phyloP scores from a whole-genome alignment of 1,140 invertebrate genomes.

The Euura saliciscinereae region DNA sequence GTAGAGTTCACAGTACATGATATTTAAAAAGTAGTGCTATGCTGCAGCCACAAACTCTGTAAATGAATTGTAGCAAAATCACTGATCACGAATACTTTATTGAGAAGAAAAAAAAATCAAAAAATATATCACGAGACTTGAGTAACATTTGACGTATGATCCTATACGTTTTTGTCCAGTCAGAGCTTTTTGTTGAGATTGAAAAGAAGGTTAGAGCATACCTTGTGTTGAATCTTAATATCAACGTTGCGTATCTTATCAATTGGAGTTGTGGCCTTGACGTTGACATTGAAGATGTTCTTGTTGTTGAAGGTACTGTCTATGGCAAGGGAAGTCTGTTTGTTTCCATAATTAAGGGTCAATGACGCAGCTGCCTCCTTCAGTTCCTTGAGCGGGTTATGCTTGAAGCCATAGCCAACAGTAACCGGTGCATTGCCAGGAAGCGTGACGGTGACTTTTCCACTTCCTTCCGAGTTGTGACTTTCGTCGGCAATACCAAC shows the following conservation, averaged over 20 bases:
- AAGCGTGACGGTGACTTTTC: slow-evolving; percentile 21
- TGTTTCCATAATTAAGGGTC: slow-evolving; percentile 37
- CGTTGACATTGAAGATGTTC: slow-evolving; percentile 25
- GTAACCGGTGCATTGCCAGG: slow-evolving; percentile 32
- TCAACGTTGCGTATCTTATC: slow-evolving; percentile 64
- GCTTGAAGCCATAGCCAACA: slow-evolving; percentile 47
- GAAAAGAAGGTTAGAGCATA: slow-evolving; percentile 32
- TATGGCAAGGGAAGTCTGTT: slow-evolving; percentile 29
- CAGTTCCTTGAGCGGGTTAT: slow-evolving; percentile 51
- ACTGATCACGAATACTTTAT: no score
- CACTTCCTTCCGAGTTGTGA: slow-evolving; percentile 16
- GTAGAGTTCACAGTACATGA: no score
- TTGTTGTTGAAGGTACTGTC: slow-evolving; percentile 32
- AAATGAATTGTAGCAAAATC: no score
- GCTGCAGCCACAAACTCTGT: no score
- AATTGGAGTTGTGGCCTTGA: slow-evolving; percentile 46
- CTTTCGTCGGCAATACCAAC: slow-evolving; percentile 25
- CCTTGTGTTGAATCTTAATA: slow-evolving; percentile 62
- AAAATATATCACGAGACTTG: slow-evolving; percentile 8
- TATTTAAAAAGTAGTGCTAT: no score
- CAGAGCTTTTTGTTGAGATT: background rate
- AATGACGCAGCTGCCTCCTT: slow-evolving; percentile 33
- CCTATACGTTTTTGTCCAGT: background rate
- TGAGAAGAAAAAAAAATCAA: background rate
- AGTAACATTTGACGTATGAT: no score